Evolutionary conservation across 2,113 vertebrate genomes (phyloP).

Genomic region (Syngnathoides biaculeatus): DNA sequence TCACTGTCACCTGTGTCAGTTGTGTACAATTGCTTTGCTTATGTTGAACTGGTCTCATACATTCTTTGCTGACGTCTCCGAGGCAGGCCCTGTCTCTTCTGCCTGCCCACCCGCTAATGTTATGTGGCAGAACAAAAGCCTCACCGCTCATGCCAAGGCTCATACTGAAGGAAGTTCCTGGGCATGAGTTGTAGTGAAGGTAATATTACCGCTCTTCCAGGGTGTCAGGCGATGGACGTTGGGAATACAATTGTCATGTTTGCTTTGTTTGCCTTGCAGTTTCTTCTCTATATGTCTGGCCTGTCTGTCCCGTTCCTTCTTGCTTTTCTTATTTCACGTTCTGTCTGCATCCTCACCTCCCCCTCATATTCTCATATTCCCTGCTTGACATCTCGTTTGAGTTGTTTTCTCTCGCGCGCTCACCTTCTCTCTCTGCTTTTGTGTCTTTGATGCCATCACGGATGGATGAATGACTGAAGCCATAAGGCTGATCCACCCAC

Average conservation of each 20-base stretch:
- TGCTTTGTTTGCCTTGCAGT: slow-evolving; percentile 65
- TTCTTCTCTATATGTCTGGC: slow-evolving; percentile 55
- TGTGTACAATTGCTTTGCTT: slow-evolving; percentile 40
- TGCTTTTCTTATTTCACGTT: slow-evolving; percentile 62
- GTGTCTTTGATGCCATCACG: slow-evolving; percentile 69
- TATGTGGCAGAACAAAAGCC: slow-evolving; percentile 67
- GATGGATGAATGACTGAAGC: slow-evolving; percentile 72
- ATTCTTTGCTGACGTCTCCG: slow-evolving; percentile 45
- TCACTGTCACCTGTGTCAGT: slow-evolving; percentile 48
- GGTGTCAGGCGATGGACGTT: slow-evolving; percentile 59
- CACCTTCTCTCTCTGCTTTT: slow-evolving; percentile 36
- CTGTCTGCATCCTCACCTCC: slow-evolving; percentile 60
- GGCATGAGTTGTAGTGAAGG: slow-evolving; percentile 59
- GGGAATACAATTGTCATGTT: slow-evolving; percentile 65
- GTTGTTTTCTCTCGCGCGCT: slow-evolving; percentile 51
- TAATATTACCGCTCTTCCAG: slow-evolving; percentile 57
- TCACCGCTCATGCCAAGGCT: slow-evolving; percentile 53
- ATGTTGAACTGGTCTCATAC: slow-evolving; percentile 52
- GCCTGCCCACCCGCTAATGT: slow-evolving; percentile 64
- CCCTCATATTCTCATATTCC: slow-evolving; percentile 64
- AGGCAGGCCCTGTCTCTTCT: slow-evolving; percentile 60
- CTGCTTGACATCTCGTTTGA: slow-evolving; percentile 69
- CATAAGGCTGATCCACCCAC: slow-evolving; percentile 73
- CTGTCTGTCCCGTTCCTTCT: slow-evolving; percentile 64
- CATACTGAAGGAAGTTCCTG: slow-evolving; percentile 53